Evolutionary conservation across 1,140 invertebrate species (phyloP).

Genomic region (Conopomorpha cramerella): DNA sequence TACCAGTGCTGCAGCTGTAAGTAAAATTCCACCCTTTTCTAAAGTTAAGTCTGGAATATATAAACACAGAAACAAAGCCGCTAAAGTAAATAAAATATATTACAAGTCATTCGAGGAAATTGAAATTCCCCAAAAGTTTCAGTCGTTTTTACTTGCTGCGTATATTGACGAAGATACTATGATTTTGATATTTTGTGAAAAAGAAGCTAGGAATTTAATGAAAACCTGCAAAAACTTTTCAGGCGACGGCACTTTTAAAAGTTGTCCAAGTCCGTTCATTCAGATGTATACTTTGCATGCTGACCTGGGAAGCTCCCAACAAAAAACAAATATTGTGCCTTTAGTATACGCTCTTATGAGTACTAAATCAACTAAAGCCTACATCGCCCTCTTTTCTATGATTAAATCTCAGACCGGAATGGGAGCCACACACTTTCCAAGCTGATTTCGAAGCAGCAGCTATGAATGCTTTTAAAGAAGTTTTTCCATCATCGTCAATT

Average conservation of each 20-base stretch:
- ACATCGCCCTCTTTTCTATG: neutral
- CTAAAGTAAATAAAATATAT: conserved; percentile 1
- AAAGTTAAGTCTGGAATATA: too few species aligned
- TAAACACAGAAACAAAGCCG: neutral
- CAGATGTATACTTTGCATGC: neutral
- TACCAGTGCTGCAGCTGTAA: too few species aligned
- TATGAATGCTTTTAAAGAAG: conserved; percentile 1
- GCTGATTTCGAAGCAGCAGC: conserved; percentile 1
- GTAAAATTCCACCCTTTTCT: too few species aligned
- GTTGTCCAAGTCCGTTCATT: neutral
- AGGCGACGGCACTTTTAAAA: conserved; percentile 3
- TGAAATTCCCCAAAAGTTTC: conserved; percentile 1
- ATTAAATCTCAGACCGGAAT: conserved; percentile 1
- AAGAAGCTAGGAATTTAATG: conserved; percentile 1
- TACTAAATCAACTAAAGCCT: neutral
- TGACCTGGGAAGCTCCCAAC: neutral
- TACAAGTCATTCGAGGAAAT: neutral
- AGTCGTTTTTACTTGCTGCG: neutral
- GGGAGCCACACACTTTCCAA: conserved; percentile 1
- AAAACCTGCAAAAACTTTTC: neutral
- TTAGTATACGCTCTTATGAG: conserved; percentile 1
- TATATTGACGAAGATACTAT: neutral
- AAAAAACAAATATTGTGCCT: neutral
- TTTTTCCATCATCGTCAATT: neutral
- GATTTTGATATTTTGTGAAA: neutral